phyloP scores from a whole-genome alignment of 2,888 invertebrate genomes.

The Dicyrtoma fusca region DNA sequence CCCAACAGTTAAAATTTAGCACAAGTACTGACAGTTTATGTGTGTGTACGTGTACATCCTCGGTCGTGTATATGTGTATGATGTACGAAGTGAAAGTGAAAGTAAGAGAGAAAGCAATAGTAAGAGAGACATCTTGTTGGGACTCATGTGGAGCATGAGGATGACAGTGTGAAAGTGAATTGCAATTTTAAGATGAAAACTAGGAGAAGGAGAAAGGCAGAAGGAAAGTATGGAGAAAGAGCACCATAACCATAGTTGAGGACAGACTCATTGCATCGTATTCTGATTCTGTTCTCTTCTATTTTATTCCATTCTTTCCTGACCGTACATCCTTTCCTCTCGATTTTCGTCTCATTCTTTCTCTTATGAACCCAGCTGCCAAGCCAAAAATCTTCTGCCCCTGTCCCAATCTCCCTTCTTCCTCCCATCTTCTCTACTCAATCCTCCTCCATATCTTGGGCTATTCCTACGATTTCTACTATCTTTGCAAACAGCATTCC shows the following conservation, averaged over 20 bases:
- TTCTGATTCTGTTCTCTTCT: not conserved
- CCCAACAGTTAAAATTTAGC: no score
- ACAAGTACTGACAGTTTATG: no score
- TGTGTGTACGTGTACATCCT: no score
- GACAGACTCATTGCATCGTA: no score
- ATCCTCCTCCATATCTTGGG: not conserved
- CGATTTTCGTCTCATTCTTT: not conserved
- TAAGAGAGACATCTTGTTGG: conserved; percentile 10
- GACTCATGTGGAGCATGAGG: conserved; percentile 23
- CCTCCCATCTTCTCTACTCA: not conserved
- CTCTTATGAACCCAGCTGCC: not conserved
- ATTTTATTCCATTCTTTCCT: conserved; percentile 5
- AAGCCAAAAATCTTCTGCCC: not conserved
- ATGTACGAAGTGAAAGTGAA: not conserved
- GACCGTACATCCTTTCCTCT: conserved; percentile 8
- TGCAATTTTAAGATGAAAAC: conserved; percentile 5
- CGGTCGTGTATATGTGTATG: no score
- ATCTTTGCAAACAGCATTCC: not conserved
- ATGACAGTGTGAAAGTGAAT: conserved; percentile 7
- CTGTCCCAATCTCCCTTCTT: not conserved
- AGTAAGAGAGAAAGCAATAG: not conserved
- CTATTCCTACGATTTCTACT: not conserved
- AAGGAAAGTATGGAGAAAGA: conserved; percentile 4
- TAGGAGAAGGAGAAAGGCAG: not conserved
- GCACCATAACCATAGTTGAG: not conserved